phyloP scores from a whole-genome alignment of 1,140 invertebrate genomes.

The Latrodectus geometricus region DNA sequence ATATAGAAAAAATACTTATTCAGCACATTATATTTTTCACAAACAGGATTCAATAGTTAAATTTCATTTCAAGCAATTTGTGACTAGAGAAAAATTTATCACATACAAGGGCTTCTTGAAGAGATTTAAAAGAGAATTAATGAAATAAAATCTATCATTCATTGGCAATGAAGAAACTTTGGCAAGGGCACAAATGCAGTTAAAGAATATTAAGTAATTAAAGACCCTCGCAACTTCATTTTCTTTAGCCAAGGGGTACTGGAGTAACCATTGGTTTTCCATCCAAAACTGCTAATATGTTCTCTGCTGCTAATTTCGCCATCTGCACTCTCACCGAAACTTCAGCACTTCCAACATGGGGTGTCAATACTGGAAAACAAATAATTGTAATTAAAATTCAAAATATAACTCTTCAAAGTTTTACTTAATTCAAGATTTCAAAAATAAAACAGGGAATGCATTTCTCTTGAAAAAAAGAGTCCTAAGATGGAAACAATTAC shows the following conservation, averaged over 20 bases:
- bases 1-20: no score
- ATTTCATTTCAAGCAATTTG: no score
- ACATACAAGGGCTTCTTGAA: neutral
- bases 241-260: conserved; percentile 35
- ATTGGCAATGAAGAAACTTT: neutral
- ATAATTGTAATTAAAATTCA: neutral
- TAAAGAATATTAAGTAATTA: neutral
- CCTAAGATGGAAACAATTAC: no score
- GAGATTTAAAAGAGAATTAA: neutral
- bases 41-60: no score
- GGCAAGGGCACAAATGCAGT: neutral
- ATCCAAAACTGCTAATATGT: conserved; percentile 84
- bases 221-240: neutral
- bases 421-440: no score
- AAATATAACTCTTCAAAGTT: neutral
- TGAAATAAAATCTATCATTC: neutral
- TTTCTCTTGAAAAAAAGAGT: no score
- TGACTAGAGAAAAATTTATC: neutral
- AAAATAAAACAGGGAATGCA: no score
- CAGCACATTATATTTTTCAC: no score
- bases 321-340: conserved; percentile 83
- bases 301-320: conserved; percentile 84
- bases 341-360: conserved; percentile 94
- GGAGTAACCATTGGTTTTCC: conserved; percentile 72
- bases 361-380: conserved; percentile 79